A percentile compares a stretch with the other conserved stretches of the same genome.
Conservation (phyloP, 2,113 vertebrate species). For the Cephalopterus ornatus region DNA sequence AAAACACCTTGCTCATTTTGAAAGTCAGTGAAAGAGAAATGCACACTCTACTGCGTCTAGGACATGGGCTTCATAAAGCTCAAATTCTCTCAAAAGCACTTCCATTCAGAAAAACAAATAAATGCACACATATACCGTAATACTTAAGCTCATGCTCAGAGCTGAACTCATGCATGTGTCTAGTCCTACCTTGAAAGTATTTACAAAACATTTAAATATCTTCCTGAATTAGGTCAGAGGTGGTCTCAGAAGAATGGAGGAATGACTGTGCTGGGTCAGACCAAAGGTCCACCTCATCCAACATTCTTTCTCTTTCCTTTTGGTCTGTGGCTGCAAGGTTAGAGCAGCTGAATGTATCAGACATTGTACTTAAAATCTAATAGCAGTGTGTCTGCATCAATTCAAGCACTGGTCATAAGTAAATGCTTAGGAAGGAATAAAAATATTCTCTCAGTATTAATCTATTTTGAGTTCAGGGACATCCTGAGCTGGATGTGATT, state of each 20-base stretch:
- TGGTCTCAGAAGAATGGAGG: not conserved
- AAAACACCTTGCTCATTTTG: not conserved
- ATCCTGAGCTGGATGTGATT: conserved; percentile 21
- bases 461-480: conserved; percentile 35
- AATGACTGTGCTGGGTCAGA: not conserved
- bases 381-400: not conserved
- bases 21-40: not conserved
- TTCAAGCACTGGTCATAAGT: not conserved
- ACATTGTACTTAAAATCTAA: not conserved
- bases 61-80: not conserved
- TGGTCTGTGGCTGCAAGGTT: not conserved
- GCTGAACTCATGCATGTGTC: not conserved
- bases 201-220: not conserved
- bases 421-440: conserved; percentile 25
- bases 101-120: not conserved
- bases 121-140: not conserved
- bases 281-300: not conserved
- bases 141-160: not conserved
- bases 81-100: not conserved
- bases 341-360: not conserved
- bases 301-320: not conserved
- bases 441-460: conserved; percentile 15
- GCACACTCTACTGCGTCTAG: not conserved
- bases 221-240: not conserved
- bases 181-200: not conserved